phyloP scores from a whole-genome alignment of 2,797 vertebrate species.

The Lithobates pipiens region DNA sequence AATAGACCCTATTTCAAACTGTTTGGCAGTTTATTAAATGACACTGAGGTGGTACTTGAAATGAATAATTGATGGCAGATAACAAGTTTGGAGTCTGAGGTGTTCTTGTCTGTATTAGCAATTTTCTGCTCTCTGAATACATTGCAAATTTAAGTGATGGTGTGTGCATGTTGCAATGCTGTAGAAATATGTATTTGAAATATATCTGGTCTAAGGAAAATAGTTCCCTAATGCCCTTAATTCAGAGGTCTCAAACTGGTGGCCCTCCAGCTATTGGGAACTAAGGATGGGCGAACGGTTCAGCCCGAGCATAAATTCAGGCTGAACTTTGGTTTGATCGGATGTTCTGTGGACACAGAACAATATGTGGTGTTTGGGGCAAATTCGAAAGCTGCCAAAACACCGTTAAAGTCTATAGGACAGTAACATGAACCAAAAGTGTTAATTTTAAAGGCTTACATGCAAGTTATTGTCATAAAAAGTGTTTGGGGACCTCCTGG shows the following conservation, averaged over 20 bases:
- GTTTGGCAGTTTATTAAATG: slow-evolving; percentile 38
- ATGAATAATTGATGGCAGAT: slow-evolving; percentile 46
- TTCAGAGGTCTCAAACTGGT: not conserved
- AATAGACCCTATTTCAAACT: slow-evolving; percentile 17
- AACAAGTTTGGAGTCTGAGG: slow-evolving; percentile 33
- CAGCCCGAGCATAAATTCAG: no score
- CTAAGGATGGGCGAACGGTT: no score
- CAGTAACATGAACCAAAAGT: no score
- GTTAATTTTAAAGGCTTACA: no score
- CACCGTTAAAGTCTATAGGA: no score
- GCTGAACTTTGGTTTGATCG: no score
- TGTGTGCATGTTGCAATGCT: slow-evolving; percentile 5
- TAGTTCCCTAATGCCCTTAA: slow-evolving; percentile 31
- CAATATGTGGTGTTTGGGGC: no score
- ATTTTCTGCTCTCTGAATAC: slow-evolving; percentile 26
- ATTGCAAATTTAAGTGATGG: slow-evolving; percentile 26
- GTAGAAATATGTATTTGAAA: slow-evolving; percentile 9
- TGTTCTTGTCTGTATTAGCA: slow-evolving; percentile 37
- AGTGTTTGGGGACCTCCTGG: no score
- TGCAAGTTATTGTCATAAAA: no score
- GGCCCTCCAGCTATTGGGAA: no score
- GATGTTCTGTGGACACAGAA: no score
- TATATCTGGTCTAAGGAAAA: not conserved
- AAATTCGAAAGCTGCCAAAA: no score
- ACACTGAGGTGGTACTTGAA: slow-evolving; percentile 5